A percentile compares a stretch with the other conserved stretches of the same genome.
These are phyloP conservation scores for Sipha flava DNA, from an alignment of 1,140 invertebrate genomes.

Conservation along the genomic window DNA sequence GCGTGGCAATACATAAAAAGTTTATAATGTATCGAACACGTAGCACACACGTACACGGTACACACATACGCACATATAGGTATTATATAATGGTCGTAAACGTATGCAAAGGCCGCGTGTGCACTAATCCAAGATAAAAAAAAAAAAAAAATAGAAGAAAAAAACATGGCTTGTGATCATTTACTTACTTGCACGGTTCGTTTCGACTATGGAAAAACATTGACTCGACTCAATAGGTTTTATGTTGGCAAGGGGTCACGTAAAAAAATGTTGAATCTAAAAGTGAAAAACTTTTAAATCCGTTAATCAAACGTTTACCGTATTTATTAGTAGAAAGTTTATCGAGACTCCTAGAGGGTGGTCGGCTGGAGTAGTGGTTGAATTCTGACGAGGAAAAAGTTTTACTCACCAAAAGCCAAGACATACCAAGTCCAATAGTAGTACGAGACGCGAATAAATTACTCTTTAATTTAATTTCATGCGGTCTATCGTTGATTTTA, in stretches of 20 bases:
- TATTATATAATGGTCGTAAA: neutral
- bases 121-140: neutral
- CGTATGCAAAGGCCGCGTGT: neutral
- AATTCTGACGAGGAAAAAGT: neutral
- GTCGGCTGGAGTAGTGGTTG: neutral
- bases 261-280: neutral
- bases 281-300: slow-evolving; percentile 17
- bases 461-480: neutral
- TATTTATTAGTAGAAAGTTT: neutral
- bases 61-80: neutral
- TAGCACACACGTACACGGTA: too few relatives aligned
- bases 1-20: neutral
- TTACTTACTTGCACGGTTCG: neutral
- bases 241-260: neutral
- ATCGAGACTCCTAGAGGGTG: neutral
- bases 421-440: neutral
- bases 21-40: neutral
- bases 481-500: neutral
- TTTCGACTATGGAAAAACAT: neutral
- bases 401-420: neutral
- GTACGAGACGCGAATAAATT: neutral
- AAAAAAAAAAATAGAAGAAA: neutral
- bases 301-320: slow-evolving; percentile 4
- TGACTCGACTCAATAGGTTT: neutral
- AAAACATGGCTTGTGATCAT: neutral